These are phyloP conservation scores for Aphelocoma coerulescens DNA, from an alignment of 2,113 vertebrate species.

Conservation along the genomic window DNA sequence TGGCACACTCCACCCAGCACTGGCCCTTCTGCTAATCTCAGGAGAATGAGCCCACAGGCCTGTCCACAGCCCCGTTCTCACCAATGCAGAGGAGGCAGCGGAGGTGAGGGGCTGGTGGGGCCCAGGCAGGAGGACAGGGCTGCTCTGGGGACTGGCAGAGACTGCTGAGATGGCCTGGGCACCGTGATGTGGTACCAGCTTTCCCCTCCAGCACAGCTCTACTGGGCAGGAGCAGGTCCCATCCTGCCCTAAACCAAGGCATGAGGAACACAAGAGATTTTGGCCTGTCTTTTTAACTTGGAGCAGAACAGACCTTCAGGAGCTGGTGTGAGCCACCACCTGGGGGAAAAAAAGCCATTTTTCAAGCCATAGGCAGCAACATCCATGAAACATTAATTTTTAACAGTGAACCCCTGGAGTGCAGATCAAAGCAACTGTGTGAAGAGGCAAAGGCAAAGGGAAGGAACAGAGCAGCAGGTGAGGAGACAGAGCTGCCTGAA, in stretches of 20 bases:
- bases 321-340: not conserved
- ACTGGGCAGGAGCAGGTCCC: not conserved
- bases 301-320: not conserved
- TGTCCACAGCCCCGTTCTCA: rapidly evolving
- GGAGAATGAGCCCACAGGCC: not conserved
- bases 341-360: not conserved
- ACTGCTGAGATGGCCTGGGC: not conserved
- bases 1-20: rapidly evolving
- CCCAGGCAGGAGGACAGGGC: not conserved
- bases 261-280: not conserved
- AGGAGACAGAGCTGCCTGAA: not conserved
- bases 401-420: not conserved
- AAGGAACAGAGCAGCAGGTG: not conserved
- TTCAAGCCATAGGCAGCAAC: not conserved
- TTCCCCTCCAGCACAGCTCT: not conserved
- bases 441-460: not conserved
- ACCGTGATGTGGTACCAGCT: not conserved
- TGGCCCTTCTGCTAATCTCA: not conserved
- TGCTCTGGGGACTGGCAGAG: not conserved
- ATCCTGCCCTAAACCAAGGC: not conserved
- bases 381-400: slow-evolving; percentile 28
- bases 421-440: not conserved
- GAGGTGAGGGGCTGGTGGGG: not conserved
- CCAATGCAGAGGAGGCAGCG: rapidly evolving
- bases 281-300: not conserved